Evolutionary conservation across 2,888 invertebrate species (phyloP).

Genomic region (Myathropa florea): DNA sequence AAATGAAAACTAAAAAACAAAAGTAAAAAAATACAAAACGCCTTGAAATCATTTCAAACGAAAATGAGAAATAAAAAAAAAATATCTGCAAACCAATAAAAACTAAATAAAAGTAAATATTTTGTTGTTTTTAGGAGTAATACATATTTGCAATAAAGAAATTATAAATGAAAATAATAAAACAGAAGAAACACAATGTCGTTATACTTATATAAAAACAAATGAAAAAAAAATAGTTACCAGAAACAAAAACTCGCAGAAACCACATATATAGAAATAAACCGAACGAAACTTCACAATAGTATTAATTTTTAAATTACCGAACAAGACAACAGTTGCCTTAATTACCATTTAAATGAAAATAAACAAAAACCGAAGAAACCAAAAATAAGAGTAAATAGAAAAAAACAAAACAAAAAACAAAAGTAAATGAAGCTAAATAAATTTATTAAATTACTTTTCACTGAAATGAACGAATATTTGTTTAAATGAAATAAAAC

Average conservation of each 20-base stretch:
- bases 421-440: constrained; percentile 29
- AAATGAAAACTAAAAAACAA: constrained; percentile 42
- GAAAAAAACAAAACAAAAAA: constrained; percentile 23
- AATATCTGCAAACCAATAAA: constrained; percentile 66
- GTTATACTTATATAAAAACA: constrained; percentile 65
- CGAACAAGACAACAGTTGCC: constrained; percentile 71
- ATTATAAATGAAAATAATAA: constrained; percentile 43
- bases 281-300: constrained; percentile 69
- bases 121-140: constrained; percentile 72
- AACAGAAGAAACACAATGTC: constrained; percentile 60
- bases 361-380: constrained; percentile 29
- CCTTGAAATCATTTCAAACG: constrained; percentile 56
- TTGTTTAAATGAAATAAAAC: constrained; percentile 56
- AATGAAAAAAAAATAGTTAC: constrained; percentile 57
- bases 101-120: constrained; percentile 61
- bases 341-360: constrained; percentile 69
- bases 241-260: constrained; percentile 69
- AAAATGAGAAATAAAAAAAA: constrained; percentile 43
- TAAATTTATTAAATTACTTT: constrained; percentile 57
- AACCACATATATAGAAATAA: constrained; percentile 70
- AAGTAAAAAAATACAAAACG: constrained; percentile 28
- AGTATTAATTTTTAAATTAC: constrained; percentile 70
- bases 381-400: constrained; percentile 27
- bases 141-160: constrained; percentile 59
- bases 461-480: constrained; percentile 66